Percentiles rank a stretch among this genome's conserved stretches.
These are phyloP conservation scores for Xiphias gladius DNA, from an alignment of 2,113 vertebrate genomes.

Conservation along the genomic window DNA sequence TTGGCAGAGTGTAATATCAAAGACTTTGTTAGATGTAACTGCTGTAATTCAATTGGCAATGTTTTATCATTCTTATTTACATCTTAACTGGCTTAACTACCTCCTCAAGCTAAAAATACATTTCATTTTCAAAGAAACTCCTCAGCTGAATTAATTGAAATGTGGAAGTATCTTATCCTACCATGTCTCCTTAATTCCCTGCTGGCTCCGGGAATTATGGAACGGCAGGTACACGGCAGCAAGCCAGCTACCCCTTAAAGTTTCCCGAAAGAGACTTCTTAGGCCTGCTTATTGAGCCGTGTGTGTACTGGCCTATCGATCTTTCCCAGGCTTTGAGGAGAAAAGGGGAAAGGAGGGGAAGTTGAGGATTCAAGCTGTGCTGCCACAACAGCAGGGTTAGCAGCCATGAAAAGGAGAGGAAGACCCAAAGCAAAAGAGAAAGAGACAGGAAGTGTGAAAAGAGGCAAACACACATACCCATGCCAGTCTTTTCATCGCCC, in stretches of 20 bases:
- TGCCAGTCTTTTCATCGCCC: neutral
- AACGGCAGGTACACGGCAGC: slow-evolving; percentile 57
- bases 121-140: slow-evolving; percentile 56
- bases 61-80: slow-evolving; percentile 37
- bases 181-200: slow-evolving; percentile 58
- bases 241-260: slow-evolving; percentile 60
- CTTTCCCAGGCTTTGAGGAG: slow-evolving; percentile 76
- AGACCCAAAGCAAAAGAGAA: slow-evolving; percentile 25
- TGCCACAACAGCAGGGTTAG: slow-evolving; percentile 49
- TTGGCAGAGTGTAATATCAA: too few species aligned
- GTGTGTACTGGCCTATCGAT: slow-evolving; percentile 72
- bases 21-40: slow-evolving; percentile 8
- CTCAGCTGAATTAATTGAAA: slow-evolving; percentile 47
- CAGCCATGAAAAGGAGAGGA: slow-evolving; percentile 36
- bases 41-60: slow-evolving; percentile 43
- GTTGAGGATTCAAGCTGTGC: slow-evolving; percentile 63
- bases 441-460: slow-evolving; percentile 11
- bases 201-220: slow-evolving; percentile 52
- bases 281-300: slow-evolving; percentile 56
- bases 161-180: slow-evolving; percentile 22
- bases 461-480: slow-evolving; percentile 15
- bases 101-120: slow-evolving; percentile 40
- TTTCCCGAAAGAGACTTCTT: slow-evolving; percentile 63
- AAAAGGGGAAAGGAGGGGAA: slow-evolving; percentile 46
- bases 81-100: slow-evolving; percentile 15